Evolutionary conservation across 2,797 vertebrate species (phyloP).

Genomic region (Pangasius larnaudii): DNA sequence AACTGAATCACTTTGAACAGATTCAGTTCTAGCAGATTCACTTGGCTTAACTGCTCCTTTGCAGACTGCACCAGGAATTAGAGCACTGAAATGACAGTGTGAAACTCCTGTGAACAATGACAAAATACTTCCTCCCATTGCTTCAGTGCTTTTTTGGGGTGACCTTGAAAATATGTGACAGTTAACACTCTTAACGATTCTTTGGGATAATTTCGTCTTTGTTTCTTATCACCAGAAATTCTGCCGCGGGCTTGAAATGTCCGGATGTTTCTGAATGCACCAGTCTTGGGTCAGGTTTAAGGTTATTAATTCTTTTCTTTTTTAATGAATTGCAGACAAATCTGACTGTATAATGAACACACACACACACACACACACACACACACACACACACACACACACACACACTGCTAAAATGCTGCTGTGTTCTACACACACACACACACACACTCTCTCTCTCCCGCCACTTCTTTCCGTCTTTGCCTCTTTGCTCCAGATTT

Average conservation of each 20-base stretch:
- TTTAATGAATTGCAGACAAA: constrained; percentile 3
- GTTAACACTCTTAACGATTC: background rate
- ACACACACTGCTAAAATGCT: background rate
- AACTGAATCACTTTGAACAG: background rate
- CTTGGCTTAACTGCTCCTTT: background rate
- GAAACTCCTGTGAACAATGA: background rate
- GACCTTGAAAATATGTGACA: constrained; percentile 22
- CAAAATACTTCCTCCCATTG: background rate
- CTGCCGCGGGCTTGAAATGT: background rate
- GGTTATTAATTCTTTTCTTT: constrained; percentile 14
- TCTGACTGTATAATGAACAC: background rate
- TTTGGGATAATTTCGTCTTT: constrained; percentile 5
- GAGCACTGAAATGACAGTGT: background rate
- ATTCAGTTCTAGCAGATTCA: background rate
- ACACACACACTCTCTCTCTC: background rate
- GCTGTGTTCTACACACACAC: background rate
- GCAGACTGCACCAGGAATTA: background rate
- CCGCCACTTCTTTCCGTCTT: constrained; percentile 10
- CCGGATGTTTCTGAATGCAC: background rate
- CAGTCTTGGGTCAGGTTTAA: constrained; percentile 7
- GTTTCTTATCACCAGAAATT: background rate
- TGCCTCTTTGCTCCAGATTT: constrained; percentile 59
- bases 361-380: constrained; percentile 7
- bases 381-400: background rate
- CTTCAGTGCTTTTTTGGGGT: background rate